These are phyloP conservation scores for Beroe ovata DNA, from an alignment of 37 sponge, comb jelly and placozoan genomes.

Conservation along the genomic window DNA sequence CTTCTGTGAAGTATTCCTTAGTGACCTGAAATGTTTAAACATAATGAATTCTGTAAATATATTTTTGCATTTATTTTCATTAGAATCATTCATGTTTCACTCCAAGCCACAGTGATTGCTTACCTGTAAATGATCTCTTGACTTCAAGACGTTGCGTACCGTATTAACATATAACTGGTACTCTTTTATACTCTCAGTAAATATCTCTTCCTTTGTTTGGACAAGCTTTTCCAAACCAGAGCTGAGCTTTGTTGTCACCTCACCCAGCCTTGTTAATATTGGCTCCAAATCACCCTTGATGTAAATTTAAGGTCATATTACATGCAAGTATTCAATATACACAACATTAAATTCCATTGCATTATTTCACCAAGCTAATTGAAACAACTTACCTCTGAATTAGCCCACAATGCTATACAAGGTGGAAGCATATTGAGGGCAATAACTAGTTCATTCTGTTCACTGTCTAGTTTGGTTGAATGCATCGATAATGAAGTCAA, in stretches of 20 bases:
- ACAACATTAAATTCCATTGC: too few species aligned
- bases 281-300: conserved; percentile 43
- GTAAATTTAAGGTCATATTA: background rate
- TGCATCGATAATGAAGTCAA: conserved; percentile 2
- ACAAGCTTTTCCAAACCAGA: conserved; percentile 16
- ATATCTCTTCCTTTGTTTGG: conserved; percentile 26
- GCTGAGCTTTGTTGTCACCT: background rate
- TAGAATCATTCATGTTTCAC: too few species aligned
- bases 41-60: too few species aligned
- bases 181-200: conserved; percentile 40
- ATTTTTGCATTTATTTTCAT: too few species aligned
- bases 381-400: conserved; percentile 32
- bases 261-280: conserved; percentile 30
- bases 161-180: conserved; percentile 47
- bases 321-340: too few species aligned
- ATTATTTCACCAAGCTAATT: background rate
- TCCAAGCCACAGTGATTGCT: too few species aligned
- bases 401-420: conserved; percentile 39
- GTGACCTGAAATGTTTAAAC: conserved; percentile 29
- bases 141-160: conserved; percentile 23
- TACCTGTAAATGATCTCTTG: conserved; percentile 42
- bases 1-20: conserved; percentile 29
- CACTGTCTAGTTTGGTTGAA: conserved; percentile 19
- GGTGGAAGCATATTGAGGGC: background rate
- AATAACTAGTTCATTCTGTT: conserved; percentile 3